phyloP scores from a whole-genome alignment of 2,888 invertebrate species.

The Rhyacophila evoluta region DNA sequence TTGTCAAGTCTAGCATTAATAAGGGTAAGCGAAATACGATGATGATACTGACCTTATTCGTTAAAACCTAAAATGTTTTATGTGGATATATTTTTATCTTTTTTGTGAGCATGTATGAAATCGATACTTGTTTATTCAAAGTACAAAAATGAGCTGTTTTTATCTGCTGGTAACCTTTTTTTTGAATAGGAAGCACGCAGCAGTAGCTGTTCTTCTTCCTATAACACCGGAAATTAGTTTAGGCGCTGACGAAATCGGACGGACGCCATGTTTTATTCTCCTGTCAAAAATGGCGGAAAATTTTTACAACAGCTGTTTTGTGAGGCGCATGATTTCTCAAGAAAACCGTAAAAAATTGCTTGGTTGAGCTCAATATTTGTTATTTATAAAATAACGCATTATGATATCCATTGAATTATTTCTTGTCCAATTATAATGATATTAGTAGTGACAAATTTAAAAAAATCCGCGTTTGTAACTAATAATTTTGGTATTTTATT shows the following conservation, averaged over 20 bases:
- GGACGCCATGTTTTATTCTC: conserved; percentile 36
- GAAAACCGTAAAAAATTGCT: background rate
- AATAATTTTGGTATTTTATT: no score
- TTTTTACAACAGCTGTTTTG: background rate
- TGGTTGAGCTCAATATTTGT: background rate
- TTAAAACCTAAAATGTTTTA: background rate
- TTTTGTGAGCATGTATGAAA: background rate
- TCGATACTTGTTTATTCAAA: conserved; percentile 3
- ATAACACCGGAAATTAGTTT: conserved; percentile 43
- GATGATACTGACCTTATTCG: no score
- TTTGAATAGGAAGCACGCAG: conserved; percentile 22
- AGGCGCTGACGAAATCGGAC: conserved; percentile 28
- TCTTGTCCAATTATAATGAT: no score
- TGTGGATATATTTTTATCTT: background rate
- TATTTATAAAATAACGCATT: background rate
- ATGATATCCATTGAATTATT: no score
- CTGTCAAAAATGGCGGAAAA: conserved; percentile 11
- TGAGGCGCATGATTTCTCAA: background rate
- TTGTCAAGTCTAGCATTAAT: no score
- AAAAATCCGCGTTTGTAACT: no score
- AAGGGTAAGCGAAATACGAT: no score
- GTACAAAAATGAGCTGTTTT: background rate
- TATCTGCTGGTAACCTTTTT: conserved; percentile 25
- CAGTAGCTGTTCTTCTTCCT: background rate
- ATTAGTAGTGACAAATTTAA: no score